phyloP scores from a whole-genome alignment of 2,797 vertebrate species.

The Lagocephalus sceleratus region DNA sequence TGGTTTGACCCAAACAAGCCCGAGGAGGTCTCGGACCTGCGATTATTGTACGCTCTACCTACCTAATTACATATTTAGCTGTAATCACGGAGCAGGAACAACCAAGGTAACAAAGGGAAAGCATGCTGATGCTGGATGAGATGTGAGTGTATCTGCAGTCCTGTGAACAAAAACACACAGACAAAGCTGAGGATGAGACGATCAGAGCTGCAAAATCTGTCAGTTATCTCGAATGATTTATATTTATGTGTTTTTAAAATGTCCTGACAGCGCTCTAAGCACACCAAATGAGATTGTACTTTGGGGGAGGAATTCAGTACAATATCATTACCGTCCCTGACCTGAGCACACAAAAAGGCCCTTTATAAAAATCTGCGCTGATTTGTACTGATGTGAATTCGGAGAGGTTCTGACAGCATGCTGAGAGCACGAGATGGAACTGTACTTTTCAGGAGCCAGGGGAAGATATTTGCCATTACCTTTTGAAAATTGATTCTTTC shows the following conservation, averaged over 20 bases:
- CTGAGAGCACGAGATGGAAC: constrained; percentile 21
- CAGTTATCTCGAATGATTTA: constrained; percentile 34
- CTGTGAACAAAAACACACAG: background rate
- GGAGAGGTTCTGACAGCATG: constrained; percentile 35
- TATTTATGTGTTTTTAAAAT: constrained; percentile 38
- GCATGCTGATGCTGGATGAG: background rate
- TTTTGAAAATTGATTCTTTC: constrained; percentile 46
- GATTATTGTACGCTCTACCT: too few relatives aligned
- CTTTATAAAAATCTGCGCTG: constrained; percentile 20
- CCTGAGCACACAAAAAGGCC: constrained; percentile 21
- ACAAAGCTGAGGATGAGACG: background rate
- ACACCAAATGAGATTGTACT: constrained; percentile 29
- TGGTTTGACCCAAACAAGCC: background rate
- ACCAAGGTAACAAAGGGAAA: background rate
- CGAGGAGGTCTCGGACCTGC: background rate
- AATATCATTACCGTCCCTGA: constrained; percentile 32
- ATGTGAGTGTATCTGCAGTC: background rate
- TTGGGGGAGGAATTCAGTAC: constrained; percentile 28
- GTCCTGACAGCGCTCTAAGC: constrained; percentile 26
- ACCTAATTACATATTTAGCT: too few relatives aligned
- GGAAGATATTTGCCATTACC: constrained; percentile 35
- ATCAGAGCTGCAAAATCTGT: constrained; percentile 5
- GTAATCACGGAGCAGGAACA: background rate
- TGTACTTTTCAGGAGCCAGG: constrained; percentile 31
- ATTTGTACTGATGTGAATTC: constrained; percentile 49